phyloP scores from a whole-genome alignment of 2,797 vertebrate genomes.

The Meda fulgida region DNA sequence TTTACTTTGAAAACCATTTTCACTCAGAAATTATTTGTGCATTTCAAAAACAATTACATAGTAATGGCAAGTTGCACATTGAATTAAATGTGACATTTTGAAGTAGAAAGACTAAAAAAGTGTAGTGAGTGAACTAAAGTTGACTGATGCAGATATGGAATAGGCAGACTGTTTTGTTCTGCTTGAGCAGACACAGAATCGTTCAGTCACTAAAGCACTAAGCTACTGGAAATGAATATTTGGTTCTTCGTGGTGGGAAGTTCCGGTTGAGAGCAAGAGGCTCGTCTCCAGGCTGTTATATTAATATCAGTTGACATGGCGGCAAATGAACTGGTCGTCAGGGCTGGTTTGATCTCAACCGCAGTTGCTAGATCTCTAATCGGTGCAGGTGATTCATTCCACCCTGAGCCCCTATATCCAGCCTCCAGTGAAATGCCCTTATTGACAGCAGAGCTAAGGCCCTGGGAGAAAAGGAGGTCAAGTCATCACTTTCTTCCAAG shows the following conservation, averaged over 20 bases:
- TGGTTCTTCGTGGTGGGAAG: slow-evolving; percentile 62
- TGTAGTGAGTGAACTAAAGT: neutral
- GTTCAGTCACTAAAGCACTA: slow-evolving; percentile 67
- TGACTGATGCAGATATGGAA: slow-evolving; percentile 50
- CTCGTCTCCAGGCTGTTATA: slow-evolving; percentile 31
- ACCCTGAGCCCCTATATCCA: slow-evolving; percentile 31
- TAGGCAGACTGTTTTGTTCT: slow-evolving; percentile 26
- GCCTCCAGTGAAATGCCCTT: slow-evolving; percentile 46
- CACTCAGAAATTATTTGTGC: neutral
- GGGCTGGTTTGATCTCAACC: slow-evolving; percentile 60
- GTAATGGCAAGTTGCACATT: neutral
- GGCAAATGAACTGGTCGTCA: slow-evolving; percentile 60
- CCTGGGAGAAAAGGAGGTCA: slow-evolving; percentile 63
- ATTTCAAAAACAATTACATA: neutral
- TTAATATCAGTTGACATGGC: slow-evolving; percentile 60
- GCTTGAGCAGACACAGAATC: slow-evolving; percentile 64
- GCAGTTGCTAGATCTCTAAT: slow-evolving; percentile 57
- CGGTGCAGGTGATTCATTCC: slow-evolving; percentile 52
- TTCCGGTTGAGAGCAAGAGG: slow-evolving; percentile 32
- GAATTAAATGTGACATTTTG: neutral
- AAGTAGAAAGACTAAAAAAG: neutral
- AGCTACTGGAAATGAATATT: slow-evolving; percentile 71
- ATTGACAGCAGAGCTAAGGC: slow-evolving; percentile 25
- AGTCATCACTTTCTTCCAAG: slow-evolving; percentile 72
- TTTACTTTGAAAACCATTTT: neutral